Evolutionary conservation across 2,113 vertebrate genomes (phyloP).

Genomic region (Anser cygnoides): DNA sequence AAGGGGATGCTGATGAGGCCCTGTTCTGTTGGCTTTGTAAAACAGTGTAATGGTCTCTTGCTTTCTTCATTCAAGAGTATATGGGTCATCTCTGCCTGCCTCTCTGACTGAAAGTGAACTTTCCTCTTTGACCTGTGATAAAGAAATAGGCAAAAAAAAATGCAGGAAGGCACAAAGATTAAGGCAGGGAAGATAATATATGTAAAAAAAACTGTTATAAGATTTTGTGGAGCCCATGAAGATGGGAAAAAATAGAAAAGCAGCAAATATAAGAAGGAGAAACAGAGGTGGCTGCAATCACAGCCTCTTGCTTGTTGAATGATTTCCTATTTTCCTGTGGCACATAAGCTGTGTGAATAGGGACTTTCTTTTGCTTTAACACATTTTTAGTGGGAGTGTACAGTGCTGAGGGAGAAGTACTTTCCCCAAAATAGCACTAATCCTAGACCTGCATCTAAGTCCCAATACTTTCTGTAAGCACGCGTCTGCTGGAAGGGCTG

Average conservation of each 20-base stretch:
- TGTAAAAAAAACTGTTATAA: background rate
- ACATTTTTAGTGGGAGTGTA: background rate
- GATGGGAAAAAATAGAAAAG: background rate
- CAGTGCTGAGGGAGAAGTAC: background rate
- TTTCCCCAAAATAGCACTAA: background rate
- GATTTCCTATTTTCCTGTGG: background rate
- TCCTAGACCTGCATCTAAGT: background rate
- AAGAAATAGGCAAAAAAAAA: background rate
- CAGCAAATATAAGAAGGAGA: background rate
- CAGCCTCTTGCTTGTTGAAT: background rate
- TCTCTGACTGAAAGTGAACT: background rate
- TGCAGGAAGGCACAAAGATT: background rate
- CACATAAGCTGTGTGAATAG: background rate
- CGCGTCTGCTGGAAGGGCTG: background rate
- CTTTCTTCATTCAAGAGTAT: background rate
- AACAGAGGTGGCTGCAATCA: background rate
- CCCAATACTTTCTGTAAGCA: background rate
- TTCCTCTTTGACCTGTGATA: background rate
- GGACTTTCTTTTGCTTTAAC: background rate
- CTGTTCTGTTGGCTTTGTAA: background rate
- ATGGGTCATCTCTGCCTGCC: background rate
- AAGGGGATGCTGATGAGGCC: background rate
- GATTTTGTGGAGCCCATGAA: background rate
- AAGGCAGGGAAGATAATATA: background rate
- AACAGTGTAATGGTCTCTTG: background rate